These are phyloP conservation scores for Dendrocopos noguchii DNA, from an alignment of 2,113 vertebrate genomes.

Conservation along the genomic window DNA sequence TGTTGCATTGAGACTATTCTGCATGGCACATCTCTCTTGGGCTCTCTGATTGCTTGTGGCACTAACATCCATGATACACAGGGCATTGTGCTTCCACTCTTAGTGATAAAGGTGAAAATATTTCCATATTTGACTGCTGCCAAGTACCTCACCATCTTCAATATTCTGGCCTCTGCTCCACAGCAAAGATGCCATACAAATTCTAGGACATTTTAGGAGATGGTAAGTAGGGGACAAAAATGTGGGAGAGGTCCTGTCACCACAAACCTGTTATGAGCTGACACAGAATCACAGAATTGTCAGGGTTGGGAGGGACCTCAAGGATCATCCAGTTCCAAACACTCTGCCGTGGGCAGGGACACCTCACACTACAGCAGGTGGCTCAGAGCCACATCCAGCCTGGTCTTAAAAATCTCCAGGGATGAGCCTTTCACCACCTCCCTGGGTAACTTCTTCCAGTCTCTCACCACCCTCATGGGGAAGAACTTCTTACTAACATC, in stretches of 20 bases:
- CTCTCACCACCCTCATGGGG: no score
- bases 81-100: not conserved
- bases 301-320: no score
- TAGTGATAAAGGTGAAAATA: not conserved
- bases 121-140: not conserved
- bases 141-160: not conserved
- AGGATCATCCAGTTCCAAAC: no score
- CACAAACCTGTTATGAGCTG: not conserved
- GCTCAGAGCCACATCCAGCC: no score
- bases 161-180: not conserved
- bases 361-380: no score
- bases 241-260: not conserved
- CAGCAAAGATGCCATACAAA: not conserved
- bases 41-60: not conserved
- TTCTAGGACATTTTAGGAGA: not conserved
- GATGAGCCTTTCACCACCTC: no score
- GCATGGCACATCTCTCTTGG: not conserved
- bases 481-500: no score
- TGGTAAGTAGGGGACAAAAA: not conserved
- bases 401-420: no score
- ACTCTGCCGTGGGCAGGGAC: no score
- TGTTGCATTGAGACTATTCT: not conserved
- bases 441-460: no score
- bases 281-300: not conserved
- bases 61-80: not conserved